These are phyloP conservation scores for Drosophila orosa DNA, from an alignment of 1,140 invertebrate species.

Conservation along the genomic window DNA sequence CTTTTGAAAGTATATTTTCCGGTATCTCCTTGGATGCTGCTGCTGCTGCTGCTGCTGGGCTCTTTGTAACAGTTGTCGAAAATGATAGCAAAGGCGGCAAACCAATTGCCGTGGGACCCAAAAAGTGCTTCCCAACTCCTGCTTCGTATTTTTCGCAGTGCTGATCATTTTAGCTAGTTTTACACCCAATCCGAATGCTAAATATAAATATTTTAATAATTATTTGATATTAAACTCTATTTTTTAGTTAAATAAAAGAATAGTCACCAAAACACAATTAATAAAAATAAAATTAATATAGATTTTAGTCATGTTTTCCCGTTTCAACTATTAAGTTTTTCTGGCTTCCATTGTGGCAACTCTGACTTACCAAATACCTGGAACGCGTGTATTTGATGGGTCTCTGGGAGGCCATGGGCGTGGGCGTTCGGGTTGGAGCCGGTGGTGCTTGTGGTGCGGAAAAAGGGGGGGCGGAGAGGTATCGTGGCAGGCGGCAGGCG, in stretches of 20 bases:
- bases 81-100: slow-evolving; percentile 56
- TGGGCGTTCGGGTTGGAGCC: slow-evolving; percentile 3
- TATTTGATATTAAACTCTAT: too few relatives aligned
- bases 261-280: too few relatives aligned
- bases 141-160: background rate
- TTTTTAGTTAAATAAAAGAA: too few relatives aligned
- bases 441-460: background rate
- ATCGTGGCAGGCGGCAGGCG: slow-evolving; percentile 2
- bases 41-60: slow-evolving; percentile 19
- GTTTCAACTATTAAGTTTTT: background rate
- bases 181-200: background rate
- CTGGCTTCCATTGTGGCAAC: background rate
- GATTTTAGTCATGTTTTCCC: background rate
- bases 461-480: background rate
- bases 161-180: slow-evolving; percentile 4
- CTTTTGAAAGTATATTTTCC: background rate
- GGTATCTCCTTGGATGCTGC: slow-evolving; percentile 13
- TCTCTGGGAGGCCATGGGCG: slow-evolving; percentile 31
- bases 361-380: slow-evolving; percentile 16
- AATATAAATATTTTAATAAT: background rate
- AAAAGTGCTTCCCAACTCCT: slow-evolving; percentile 10
- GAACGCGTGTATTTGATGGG: slow-evolving; percentile 77
- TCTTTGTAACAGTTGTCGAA: slow-evolving; percentile 76
- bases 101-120: slow-evolving; percentile 71
- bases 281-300: background rate